Evolutionary conservation across 2,888 invertebrate species (phyloP), one percentile per base, ranked within the genome.

Genomic region (Drosophila conformis): DNA sequence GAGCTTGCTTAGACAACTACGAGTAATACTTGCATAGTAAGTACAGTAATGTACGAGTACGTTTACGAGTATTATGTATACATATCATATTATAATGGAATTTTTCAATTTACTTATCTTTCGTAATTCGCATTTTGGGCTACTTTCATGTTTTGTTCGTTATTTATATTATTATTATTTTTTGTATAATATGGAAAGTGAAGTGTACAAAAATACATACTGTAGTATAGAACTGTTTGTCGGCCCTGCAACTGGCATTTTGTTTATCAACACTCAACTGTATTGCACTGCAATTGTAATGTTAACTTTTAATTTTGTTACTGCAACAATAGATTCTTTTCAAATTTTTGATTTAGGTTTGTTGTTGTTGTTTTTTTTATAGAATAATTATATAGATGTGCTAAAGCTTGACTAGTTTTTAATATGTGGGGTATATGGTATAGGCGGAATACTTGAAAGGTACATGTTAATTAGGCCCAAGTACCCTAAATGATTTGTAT

Each of bases 201-300:
- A 81, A 78, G 64, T 80, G 80, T 83, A 75, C 71, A 89, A 87
- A 90, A 87, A 87, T 87, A 87, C 87, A 89, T 87, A 87, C 87
- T 87, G 89, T 90, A 84, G 76, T 75, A 75, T 59, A 67, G 60
- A 70, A 78, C 78, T 85, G 69, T 85, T 85, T 72, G 78, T 83
- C 64, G 76, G 74, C 76, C 89, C 78, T 83, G 78, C 87, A 80
- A 84, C 82, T 75, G 77, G 80, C 80, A 77, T 63, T 63, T 70
- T 81, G 70, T 69, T 80, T 90, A 77, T 83, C 87, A 84, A 84
- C 82, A 84, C 80, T 89, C 85, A 84, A 89, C 78, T 78, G 82
- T 79, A 72, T 73, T 89, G 87, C 80, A 89, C 90, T 89, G 90
- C 86, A 90, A 90, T 88, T 90, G 90, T 88, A 89, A 90, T 76